phyloP scores from a whole-genome alignment of 2,113 vertebrate genomes.

The Actenoides lindsayi region DNA sequence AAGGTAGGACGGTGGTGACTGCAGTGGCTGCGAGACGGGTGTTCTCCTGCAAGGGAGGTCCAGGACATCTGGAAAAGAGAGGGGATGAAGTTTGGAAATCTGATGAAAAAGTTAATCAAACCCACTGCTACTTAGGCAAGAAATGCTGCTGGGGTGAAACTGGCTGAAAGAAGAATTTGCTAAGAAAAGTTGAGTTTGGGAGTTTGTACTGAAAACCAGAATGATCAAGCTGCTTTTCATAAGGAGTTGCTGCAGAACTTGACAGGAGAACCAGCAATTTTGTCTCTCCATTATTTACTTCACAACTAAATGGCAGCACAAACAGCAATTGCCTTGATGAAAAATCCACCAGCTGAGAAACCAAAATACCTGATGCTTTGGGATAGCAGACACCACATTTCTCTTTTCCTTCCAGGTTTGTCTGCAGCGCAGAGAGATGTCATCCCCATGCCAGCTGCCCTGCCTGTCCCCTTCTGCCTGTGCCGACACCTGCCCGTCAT shows the following conservation, averaged over 20 bases:
- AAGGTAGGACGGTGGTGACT: not conserved
- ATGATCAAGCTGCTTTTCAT: not conserved
- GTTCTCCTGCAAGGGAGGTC: not conserved
- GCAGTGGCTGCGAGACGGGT: not conserved
- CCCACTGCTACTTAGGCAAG: fast-evolving
- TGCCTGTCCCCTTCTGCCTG: not conserved
- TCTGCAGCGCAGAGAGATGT: not conserved
- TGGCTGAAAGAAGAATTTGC: not conserved
- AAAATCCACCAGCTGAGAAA: not conserved
- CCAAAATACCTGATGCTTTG: fast-evolving
- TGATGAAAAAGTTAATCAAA: fast-evolving
- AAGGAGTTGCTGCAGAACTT: not conserved
- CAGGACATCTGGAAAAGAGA: not conserved
- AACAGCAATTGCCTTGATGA: not conserved
- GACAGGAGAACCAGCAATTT: not conserved
- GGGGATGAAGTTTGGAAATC: not conserved
- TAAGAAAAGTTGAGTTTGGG: not conserved
- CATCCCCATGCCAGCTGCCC: not conserved
- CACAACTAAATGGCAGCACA: not conserved
- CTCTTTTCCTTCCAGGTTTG: not conserved
- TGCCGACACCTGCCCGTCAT: fast-evolving
- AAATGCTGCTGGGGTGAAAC: not conserved
- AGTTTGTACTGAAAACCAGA: not conserved
- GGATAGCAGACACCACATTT: not conserved
- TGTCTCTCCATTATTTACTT: not conserved